A percentile compares a stretch with the other conserved stretches of the same genome.
phyloP scores from a whole-genome alignment of 53 echinoderm and acorn worm genomes.

The Pentamera pediparva region DNA sequence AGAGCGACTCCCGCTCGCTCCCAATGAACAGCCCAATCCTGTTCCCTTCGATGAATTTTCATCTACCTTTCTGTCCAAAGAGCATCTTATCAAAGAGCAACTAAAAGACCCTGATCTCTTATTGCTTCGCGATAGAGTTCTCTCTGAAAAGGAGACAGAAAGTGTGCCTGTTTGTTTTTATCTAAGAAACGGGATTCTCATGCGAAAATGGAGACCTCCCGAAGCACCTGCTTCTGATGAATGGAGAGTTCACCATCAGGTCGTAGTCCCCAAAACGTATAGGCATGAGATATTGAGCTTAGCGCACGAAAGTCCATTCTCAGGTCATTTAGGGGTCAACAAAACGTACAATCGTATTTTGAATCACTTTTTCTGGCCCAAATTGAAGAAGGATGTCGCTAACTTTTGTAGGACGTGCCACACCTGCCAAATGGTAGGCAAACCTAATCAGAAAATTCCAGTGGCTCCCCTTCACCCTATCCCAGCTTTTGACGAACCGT shows the following conservation, averaged over 20 bases:
- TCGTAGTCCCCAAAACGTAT: constrained; percentile 36
- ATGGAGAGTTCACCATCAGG: constrained; percentile 40
- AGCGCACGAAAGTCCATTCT: constrained; percentile 45
- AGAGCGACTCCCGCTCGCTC: no score
- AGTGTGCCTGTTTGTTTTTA: constrained; percentile 18
- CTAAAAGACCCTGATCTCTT: not conserved
- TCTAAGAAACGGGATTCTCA: constrained; percentile 27
- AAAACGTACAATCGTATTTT: constrained; percentile 44
- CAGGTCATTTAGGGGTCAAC: constrained; percentile 49
- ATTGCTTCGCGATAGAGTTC: not conserved
- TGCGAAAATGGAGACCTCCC: constrained; percentile 54
- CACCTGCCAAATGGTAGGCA: constrained; percentile 52
- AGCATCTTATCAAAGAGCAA: constrained; percentile 21
- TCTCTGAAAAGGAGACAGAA: not conserved
- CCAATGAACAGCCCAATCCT: not conserved
- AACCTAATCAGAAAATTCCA: constrained; percentile 50
- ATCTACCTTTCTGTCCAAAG: not conserved
- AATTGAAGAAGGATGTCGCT: constrained; percentile 32
- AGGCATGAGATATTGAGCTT: constrained; percentile 28
- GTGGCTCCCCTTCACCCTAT: constrained; percentile 39
- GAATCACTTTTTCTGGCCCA: constrained; percentile 60
- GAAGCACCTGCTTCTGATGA: constrained; percentile 40
- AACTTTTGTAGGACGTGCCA: constrained; percentile 56
- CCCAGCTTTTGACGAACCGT: constrained; percentile 48
- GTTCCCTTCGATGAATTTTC: not conserved